Percentiles rank a stretch among this genome's conserved stretches.
phyloP scores from a whole-genome alignment of 2,797 vertebrate species.

The Sebastes kiyomatsui region DNA sequence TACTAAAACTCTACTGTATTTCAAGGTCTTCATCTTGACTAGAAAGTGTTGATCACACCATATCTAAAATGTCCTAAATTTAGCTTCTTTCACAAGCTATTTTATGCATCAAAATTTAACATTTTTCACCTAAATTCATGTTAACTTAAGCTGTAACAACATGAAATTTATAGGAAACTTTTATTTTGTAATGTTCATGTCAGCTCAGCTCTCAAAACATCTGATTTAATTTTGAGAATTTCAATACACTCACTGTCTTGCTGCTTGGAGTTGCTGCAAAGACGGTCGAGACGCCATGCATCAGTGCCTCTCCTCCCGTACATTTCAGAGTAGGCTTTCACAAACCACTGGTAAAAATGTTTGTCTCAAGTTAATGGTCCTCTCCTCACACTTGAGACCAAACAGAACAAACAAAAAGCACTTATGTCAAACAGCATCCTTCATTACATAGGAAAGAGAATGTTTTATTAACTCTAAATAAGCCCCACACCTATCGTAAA shows the following conservation, averaged over 20 bases:
- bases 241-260: background rate
- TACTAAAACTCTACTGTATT: slow-evolving; percentile 27
- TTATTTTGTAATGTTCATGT: background rate
- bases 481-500: slow-evolving; percentile 84
- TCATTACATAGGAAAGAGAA: slow-evolving; percentile 81
- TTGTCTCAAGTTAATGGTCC: slow-evolving; percentile 83
- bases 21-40: background rate
- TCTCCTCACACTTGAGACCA: slow-evolving; percentile 81
- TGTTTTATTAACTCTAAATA: slow-evolving; percentile 83
- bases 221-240: background rate
- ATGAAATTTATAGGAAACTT: background rate
- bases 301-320: slow-evolving; percentile 46
- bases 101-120: background rate
- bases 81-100: background rate
- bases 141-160: background rate
- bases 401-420: slow-evolving; percentile 85
- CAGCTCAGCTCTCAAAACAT: background rate
- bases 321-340: slow-evolving; percentile 80
- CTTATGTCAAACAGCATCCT: slow-evolving; percentile 81
- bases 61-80: background rate
- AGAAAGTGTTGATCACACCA: slow-evolving; percentile 16
- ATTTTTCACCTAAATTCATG: background rate
- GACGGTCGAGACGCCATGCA: slow-evolving; percentile 28
- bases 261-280: slow-evolving; percentile 13
- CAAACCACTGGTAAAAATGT: slow-evolving; percentile 84